Evolutionary conservation across 2,888 invertebrate genomes (phyloP).

Genomic region (Xestia sexstrigata): DNA sequence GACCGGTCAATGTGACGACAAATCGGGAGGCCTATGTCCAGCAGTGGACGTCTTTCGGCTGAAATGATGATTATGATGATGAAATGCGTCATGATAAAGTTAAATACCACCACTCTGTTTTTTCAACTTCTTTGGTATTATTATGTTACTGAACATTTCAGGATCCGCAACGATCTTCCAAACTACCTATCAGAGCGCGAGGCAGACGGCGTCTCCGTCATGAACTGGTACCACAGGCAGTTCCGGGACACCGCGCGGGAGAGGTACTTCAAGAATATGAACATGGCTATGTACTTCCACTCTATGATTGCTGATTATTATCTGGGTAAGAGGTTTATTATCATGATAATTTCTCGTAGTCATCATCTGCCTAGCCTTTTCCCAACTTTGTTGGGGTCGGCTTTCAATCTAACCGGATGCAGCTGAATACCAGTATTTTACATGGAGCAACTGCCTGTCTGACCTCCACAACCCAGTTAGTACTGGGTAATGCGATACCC

Average conservation of each 20-base stretch:
- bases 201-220: conserved; percentile 99
- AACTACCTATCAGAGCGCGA: conserved; percentile 99
- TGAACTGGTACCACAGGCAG: conserved; percentile 99
- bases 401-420: too few species aligned
- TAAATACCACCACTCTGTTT: background rate
- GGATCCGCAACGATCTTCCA: conserved; percentile 98
- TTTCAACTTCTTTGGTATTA: background rate
- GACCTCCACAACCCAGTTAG: too few species aligned
- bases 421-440: too few species aligned
- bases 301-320: conserved; percentile 99
- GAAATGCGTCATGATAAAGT: too few species aligned
- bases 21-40: too few species aligned
- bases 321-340: conserved; percentile 91
- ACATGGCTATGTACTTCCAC: conserved; percentile 99
- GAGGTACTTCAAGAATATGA: conserved; percentile 99
- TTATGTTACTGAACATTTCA: conserved; percentile 62
- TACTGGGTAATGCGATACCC: too few species aligned
- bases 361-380: background rate
- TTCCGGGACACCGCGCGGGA: conserved; percentile 98
- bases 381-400: too few species aligned
- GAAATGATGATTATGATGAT: too few species aligned
- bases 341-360: background rate
- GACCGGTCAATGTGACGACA: too few species aligned
- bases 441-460: too few species aligned
- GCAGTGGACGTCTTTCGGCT: too few species aligned